Percentiles rank a stretch among this genome's conserved stretches.
These are phyloP conservation scores for Copidosoma aretas DNA, from an alignment of 2,888 invertebrate genomes.

Conservation along the genomic window DNA sequence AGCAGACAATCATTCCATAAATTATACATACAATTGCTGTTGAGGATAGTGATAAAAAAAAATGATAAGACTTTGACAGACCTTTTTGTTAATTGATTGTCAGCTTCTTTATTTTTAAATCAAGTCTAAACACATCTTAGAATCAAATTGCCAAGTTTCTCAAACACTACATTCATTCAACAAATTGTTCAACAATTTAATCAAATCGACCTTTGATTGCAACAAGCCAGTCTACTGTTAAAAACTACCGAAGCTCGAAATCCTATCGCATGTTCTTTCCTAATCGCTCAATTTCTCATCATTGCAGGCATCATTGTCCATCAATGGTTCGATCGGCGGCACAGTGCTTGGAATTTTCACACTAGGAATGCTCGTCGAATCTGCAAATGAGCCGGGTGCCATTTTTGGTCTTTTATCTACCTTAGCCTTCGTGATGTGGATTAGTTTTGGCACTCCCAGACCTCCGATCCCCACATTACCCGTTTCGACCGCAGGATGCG, in stretches of 20 bases:
- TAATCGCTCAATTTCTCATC: slow-evolving; percentile 3
- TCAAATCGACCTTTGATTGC: too few relatives aligned
- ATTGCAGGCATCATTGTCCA: slow-evolving; percentile 73
- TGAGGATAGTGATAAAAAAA: too few relatives aligned
- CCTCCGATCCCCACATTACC: slow-evolving; percentile 69
- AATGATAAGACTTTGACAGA: too few relatives aligned
- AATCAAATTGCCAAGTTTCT: too few relatives aligned
- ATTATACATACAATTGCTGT: too few relatives aligned
- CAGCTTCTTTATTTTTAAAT: too few relatives aligned
- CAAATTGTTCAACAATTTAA: too few relatives aligned
- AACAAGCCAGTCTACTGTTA: background rate
- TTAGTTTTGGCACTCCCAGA: slow-evolving; percentile 83
- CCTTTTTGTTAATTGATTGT: too few relatives aligned
- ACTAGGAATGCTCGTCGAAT: slow-evolving; percentile 81
- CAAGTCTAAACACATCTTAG: too few relatives aligned
- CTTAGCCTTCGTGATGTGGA: slow-evolving; percentile 77
- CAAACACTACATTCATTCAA: too few relatives aligned
- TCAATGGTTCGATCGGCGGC: slow-evolving; percentile 87
- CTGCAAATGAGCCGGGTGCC: slow-evolving; percentile 77
- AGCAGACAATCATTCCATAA: too few relatives aligned
- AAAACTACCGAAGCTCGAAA: background rate
- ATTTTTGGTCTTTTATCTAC: slow-evolving; percentile 71
- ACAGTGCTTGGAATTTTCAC: slow-evolving; percentile 86
- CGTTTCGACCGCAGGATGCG: slow-evolving; percentile 69
- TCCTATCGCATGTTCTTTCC: background rate